A percentile compares a stretch with the other conserved stretches of the same genome.
Conservation (phyloP, 2,888 invertebrate species). For the Achlya flavicornis region DNA sequence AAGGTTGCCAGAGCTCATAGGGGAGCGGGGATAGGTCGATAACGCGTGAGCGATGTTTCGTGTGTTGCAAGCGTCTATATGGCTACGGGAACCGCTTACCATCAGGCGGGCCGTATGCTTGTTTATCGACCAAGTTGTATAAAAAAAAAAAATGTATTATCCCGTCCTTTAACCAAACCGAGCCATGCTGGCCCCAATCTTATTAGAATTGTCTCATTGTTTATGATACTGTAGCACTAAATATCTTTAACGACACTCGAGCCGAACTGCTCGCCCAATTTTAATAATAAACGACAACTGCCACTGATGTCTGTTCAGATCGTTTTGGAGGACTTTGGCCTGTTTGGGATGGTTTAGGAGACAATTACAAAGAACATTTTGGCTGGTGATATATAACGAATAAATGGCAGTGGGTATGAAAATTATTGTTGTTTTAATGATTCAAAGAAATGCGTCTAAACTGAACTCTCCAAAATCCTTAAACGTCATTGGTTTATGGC, state of each 20-base stretch:
- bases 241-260: constrained; percentile 30
- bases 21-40: no score
- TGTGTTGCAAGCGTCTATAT: no score
- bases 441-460: background rate
- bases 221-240: constrained; percentile 36
- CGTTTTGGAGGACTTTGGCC: background rate
- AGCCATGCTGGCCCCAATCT: constrained; percentile 14
- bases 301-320: constrained; percentile 19
- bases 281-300: constrained; percentile 35
- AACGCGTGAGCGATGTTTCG: no score
- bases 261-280: constrained; percentile 21
- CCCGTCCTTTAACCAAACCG: constrained; percentile 6
- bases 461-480: background rate
- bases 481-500: background rate
- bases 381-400: background rate
- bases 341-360: background rate
- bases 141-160: no score
- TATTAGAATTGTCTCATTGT: constrained; percentile 39
- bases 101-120: no score
- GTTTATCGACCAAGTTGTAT: no score
- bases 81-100: no score
- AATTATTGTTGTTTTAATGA: background rate
- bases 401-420: background rate
- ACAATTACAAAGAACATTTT: background rate
- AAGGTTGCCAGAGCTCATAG: no score